Percentiles rank a stretch among this genome's conserved stretches.
Conservation (phyloP, 2,888 invertebrate genomes). For the Catocala sponsa region DNA sequence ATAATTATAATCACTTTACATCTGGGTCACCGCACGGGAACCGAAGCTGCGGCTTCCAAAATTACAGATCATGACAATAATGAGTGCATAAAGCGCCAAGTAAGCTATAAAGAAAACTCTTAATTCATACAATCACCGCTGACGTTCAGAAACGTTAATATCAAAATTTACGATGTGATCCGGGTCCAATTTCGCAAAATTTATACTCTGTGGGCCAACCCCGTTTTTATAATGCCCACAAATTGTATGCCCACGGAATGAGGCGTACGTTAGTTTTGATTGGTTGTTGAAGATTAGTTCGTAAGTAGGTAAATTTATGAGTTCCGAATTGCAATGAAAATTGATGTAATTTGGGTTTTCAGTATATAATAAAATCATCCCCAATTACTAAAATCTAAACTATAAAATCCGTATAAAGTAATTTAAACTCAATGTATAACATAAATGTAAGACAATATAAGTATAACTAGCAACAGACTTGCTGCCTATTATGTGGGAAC, state of each 20-base stretch:
- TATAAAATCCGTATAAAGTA: too few relatives aligned
- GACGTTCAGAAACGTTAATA: conserved; percentile 57
- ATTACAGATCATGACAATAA: conserved; percentile 63
- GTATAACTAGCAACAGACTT: too few relatives aligned
- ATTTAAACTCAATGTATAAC: too few relatives aligned
- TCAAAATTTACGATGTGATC: conserved; percentile 70
- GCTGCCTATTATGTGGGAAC: too few relatives aligned
- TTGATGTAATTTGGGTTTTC: neutral
- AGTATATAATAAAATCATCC: too few relatives aligned
- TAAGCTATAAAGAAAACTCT: conserved; percentile 50
- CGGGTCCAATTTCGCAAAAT: conserved; percentile 70
- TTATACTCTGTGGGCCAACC: conserved; percentile 67
- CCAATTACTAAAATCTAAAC: too few relatives aligned
- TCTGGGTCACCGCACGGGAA: conserved; percentile 49
- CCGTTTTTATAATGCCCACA: conserved; percentile 62
- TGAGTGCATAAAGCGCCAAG: conserved; percentile 58
- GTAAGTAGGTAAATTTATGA: conserved; percentile 45
- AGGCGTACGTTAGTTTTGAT: conserved; percentile 49
- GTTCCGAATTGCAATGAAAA: conserved; percentile 5
- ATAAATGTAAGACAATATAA: too few relatives aligned
- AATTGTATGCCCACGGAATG: conserved; percentile 46
- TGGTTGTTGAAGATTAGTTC: conserved; percentile 40
- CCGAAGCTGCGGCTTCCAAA: conserved; percentile 54
- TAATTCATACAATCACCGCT: conserved; percentile 53
- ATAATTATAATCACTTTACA: conserved; percentile 32